Evolutionary conservation across 1,140 invertebrate species (phyloP), one percentile per base, ranked within the genome.

Genomic region (Dryas iulia): DNA sequence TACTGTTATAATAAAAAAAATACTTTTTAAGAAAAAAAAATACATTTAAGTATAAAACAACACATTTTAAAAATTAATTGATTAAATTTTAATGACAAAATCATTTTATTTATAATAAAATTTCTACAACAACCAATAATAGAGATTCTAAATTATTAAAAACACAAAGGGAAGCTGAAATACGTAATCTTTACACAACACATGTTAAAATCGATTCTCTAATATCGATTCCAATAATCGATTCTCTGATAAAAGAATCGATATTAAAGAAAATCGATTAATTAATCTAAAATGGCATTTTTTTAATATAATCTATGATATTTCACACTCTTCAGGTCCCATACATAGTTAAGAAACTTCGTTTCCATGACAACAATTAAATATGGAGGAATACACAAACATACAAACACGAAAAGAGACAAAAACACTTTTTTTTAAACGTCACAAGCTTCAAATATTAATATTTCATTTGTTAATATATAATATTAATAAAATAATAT

Each of bases 261-360:
- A 57, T 26, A 57, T n/a, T 57, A 26, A 18, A 26, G 12, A n/a
- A n/a, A 39, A 18, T 39, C 33, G 33, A 39, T 39, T 39, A 21
- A 33, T 65, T 35, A 23, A 57, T 25, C 63, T 66, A 66, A 57
- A 59, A 66, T 66, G 63, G 63, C 63, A 33, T 54, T 58, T 35
- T 28, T 2, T 47, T 58, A 21, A 58, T 58, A 66, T 52, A 60
- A 26, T 39, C 58, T 54, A 67, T 60, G 59, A 54, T 54, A 67
- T 60, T 67, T 59, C 66, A 61, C 33, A 39, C 47, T 25, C 66
- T 60, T 67, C 66, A 67, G 66, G 66, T 67, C 66, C 66, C 66
- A 30, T 28, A 56, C 47, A 61, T 30, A 67, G 47, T 23, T 60
- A 25, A 28, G 65, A 60, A 60, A 67, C 66, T 67, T 53, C 26